Percentiles rank a stretch among this genome's conserved stretches.
Evolutionary conservation across 2,797 vertebrate species (phyloP).

Genomic region (Channa striata): DNA sequence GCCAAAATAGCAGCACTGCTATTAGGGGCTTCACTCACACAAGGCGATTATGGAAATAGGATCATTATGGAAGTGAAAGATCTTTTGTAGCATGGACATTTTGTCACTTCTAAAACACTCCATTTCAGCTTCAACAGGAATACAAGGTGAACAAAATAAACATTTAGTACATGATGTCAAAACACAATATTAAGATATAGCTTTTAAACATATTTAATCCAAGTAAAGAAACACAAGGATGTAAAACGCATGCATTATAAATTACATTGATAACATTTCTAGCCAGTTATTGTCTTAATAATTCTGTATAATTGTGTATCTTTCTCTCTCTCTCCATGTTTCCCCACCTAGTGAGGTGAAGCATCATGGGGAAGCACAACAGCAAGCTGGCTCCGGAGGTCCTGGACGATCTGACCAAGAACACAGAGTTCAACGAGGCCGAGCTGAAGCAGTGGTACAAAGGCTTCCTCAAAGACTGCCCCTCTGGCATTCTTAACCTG

Average conservation of each 20-base stretch:
- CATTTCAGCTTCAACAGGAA: no score
- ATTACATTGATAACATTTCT: no score
- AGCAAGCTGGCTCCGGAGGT: slow-evolving; percentile 98
- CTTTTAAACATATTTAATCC: neutral
- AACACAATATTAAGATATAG: no score
- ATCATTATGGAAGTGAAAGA: slow-evolving; percentile 14
- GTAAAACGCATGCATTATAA: neutral
- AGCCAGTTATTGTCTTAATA: no score
- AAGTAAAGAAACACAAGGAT: neutral
- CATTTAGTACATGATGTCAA: no score
- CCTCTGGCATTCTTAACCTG: slow-evolving; percentile 95
- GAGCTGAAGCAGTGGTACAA: slow-evolving; percentile 99
- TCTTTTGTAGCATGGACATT: slow-evolving; percentile 6
- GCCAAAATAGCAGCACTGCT: slow-evolving; percentile 27
- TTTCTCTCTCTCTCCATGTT: neutral
- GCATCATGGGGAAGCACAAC: slow-evolving; percentile 96
- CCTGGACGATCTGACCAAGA: slow-evolving; percentile 95
- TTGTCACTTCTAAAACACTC: neutral
- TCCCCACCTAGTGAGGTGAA: slow-evolving; percentile 55
- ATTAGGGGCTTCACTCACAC: slow-evolving; percentile 16
- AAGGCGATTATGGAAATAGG: slow-evolving; percentile 32
- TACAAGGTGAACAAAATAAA: no score
- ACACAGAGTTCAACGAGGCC: slow-evolving; percentile 96
- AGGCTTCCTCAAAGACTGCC: slow-evolving; percentile 98
- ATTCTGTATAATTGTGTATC: no score